Base-by-base conservation (phyloP, 1,140 invertebrate species). In the Drosophila hydei region DNA sequence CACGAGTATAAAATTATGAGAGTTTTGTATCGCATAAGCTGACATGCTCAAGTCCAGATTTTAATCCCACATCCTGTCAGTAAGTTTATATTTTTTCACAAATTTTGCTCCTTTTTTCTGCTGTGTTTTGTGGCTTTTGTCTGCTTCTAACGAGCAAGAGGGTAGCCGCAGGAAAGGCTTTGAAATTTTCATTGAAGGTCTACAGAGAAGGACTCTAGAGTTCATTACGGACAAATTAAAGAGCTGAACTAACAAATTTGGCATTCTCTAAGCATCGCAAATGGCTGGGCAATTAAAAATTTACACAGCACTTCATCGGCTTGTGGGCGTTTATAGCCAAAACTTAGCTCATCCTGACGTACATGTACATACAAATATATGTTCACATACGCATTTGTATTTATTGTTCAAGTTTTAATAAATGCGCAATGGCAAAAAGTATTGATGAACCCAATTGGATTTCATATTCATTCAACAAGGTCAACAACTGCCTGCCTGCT, bases 401-500 rank as follows among this genome's bases (percentile, higher is more conserved):
- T 60, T 77, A 60, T 67, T 33, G 68, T 16, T 25, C 23, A 25
- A 65, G 30, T 58, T 61, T 43, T 48, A 47, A 50, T 43, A 43
- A 47, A 50, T 60, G 47, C 50, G 59, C 42, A 33, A 48, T 36
- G 7, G 9, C 27, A 30, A 30, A 56, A 40, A 58, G 62, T 77
- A 73, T 52, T 59, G 68, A 62, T 81, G 62, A 81, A 77, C 73
- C 52, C 77, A 72, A 73, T 80, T 68, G 68, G 80, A 72, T 80
- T 52, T 11, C 3, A 65, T 75, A 61, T 67, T 55, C 67, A 62
- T 47, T 65, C 50, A 27, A 51, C 48, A 75, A 67, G 72, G 67
- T 79, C 79, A 79, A 75, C 43, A 8, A 33, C 30, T 68, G 21
- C 45, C 48, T 36, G 40, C 9, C 11, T 43, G 8, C n/a, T n/a